These are phyloP conservation scores for Anhinga rufa DNA, from an alignment of 2,113 vertebrate genomes.

Conservation along the genomic window DNA sequence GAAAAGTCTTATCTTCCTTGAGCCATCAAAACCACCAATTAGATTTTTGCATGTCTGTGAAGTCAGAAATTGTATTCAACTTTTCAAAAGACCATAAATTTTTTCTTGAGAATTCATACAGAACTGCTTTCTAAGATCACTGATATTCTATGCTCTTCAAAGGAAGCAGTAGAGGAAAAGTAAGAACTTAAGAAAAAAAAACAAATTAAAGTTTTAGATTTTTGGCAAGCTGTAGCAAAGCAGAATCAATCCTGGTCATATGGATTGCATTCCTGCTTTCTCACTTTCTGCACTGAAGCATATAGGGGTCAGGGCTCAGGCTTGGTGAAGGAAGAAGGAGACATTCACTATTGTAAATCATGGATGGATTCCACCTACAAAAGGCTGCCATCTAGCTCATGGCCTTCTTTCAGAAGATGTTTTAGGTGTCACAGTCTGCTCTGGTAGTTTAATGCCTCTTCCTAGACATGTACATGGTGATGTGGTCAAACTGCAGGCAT, in stretches of 20 bases:
- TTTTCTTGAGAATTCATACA: neutral
- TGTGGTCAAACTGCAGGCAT: neutral
- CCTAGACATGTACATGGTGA: no score
- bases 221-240: neutral
- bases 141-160: neutral
- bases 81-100: neutral
- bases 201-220: neutral
- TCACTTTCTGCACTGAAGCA: neutral
- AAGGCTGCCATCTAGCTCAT: neutral
- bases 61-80: neutral
- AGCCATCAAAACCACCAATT: neutral
- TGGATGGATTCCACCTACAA: neutral
- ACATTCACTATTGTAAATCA: accelerated
- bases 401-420: neutral
- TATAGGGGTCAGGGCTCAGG: neutral
- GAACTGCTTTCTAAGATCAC: neutral
- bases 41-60: neutral
- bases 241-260: neutral
- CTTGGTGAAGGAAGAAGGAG: neutral
- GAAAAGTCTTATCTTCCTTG: neutral
- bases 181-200: neutral
- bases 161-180: neutral
- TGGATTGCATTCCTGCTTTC: neutral
- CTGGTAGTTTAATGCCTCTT: neutral
- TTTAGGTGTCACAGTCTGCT: neutral